These are phyloP conservation scores for Peromyscus nudipes DNA, from an alignment of 2,797 vertebrate species.

Conservation along the genomic window DNA sequence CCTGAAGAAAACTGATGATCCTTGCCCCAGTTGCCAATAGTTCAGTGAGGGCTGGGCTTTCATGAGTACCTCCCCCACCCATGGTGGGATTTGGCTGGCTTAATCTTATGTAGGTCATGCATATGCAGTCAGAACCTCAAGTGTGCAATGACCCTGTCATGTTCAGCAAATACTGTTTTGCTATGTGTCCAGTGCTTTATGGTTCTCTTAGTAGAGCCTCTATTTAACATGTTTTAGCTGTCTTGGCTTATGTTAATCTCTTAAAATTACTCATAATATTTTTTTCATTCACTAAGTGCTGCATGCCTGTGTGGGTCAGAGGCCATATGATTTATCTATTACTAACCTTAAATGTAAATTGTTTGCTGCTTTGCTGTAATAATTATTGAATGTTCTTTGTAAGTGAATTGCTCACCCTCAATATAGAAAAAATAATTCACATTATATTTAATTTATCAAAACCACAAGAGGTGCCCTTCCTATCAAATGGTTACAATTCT, in stretches of 20 bases:
- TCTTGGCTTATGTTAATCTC: conserved; percentile 36
- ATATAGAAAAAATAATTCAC: conserved; percentile 3
- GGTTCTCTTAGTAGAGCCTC: not conserved
- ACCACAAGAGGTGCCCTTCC: not conserved
- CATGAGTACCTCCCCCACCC: not conserved
- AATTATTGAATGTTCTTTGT: conserved; percentile 30
- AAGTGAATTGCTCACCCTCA: conserved; percentile 17
- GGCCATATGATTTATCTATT: conserved; percentile 23
- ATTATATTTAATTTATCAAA: conserved; percentile 53
- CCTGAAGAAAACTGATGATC: not conserved
- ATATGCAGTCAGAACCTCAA: not conserved
- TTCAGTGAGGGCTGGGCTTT: not conserved
- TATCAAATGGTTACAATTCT: not conserved
- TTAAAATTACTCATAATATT: conserved; percentile 49
- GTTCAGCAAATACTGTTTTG: not conserved
- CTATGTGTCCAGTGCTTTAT: not conserved
- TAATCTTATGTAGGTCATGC: not conserved
- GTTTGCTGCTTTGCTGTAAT: conserved; percentile 50
- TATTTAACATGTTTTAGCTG: conserved; percentile 30
- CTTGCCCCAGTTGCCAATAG: not conserved
- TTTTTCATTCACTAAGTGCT: conserved; percentile 43
- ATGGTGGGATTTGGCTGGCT: not conserved
- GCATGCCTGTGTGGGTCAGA: not conserved
- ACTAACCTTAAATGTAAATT: conserved; percentile 55
- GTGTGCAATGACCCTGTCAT: not conserved